Evolutionary conservation across 2,113 vertebrate species (phyloP), one percentile per base, ranked within the genome.

Genomic region (Phrynocephalus versicolor): DNA sequence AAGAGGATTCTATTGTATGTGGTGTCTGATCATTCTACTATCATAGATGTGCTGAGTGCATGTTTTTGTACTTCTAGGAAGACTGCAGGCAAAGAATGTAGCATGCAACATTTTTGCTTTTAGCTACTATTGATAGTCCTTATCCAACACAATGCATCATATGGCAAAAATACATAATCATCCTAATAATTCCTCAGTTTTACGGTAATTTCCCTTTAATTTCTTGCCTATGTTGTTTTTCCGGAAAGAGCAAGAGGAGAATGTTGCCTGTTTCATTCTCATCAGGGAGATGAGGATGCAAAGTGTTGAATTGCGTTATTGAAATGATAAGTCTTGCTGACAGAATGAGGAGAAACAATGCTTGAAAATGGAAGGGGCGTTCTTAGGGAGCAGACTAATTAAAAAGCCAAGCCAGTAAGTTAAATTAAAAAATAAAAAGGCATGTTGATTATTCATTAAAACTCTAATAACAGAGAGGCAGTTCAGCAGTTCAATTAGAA

Each of bases 391-490:
- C 76, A 70, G 84, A 87, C 67, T 70, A 85, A 82, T 85, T 65
- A 87, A 86, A 89, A 79, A 21, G 45, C 6, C 69, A 64, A 87
- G n/a, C 62, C 41, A 84, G 77, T 75, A 76, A 82, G 45, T 77
- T 91, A 88, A 75, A 74, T 82, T 85, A 67, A 57, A 89, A 86
- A 86, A 70, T 76, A 84, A 60, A 75, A 57, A 81, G 64, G 33
- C 64, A 15, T 35, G 41, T 37, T 85, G 75, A 87, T 88, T 86
- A 67, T 83, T 93, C 58, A 67, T 15, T n/a, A 15, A 2, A 83
- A 1, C 71, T 80, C 30, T 76, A 82, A 83, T 79, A 73, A 83
- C 81, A 77, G 72, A 78, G 83, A 35, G 8, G 35, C 55, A 85
- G 27, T 79, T 85, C 83, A 79, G 79, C 25, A 39, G 16, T 79